Conservation (phyloP, 1,140 invertebrate species). For the Hylaeus anthracinus region DNA sequence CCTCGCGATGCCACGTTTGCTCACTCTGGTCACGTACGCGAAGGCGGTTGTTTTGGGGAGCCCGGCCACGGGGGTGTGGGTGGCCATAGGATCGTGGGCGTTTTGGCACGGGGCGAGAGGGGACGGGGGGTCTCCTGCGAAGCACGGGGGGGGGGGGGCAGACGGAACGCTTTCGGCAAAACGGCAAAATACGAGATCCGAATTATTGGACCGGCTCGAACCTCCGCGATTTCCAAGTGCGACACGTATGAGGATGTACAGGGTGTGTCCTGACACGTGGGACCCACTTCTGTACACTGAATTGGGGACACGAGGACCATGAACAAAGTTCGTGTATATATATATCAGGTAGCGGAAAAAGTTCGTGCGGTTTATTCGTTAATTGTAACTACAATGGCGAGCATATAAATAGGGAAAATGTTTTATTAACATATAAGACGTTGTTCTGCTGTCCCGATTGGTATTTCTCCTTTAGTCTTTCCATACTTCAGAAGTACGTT, state of each 20-base stretch:
- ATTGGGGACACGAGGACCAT: no score
- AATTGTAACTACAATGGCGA: no score
- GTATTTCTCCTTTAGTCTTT: no score
- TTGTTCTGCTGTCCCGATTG: no score
- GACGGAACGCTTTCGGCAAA: conserved; percentile 47
- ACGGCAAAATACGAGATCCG: conserved; percentile 63
- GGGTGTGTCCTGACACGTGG: no score
- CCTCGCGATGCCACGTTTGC: conserved; percentile 35
- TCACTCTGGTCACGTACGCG: conserved; percentile 54
- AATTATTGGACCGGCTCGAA: conserved; percentile 59
- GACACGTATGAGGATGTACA: conserved; percentile 43
- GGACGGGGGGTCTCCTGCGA: not conserved
- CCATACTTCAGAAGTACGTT: no score
- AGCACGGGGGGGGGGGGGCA: conserved; percentile 21
- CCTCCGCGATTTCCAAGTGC: conserved; percentile 57
- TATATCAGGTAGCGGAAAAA: no score
- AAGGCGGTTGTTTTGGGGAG: conserved; percentile 60
- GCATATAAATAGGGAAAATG: no score
- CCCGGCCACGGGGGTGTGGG: conserved; percentile 16
- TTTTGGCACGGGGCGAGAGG: not conserved
- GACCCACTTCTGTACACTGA: no score
- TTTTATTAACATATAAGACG: no score
- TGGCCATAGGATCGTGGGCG: not conserved
- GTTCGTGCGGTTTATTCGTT: no score
- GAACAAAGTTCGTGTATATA: no score